phyloP scores from a whole-genome alignment of 2,888 invertebrate species.

The Drosophila eohydei region DNA sequence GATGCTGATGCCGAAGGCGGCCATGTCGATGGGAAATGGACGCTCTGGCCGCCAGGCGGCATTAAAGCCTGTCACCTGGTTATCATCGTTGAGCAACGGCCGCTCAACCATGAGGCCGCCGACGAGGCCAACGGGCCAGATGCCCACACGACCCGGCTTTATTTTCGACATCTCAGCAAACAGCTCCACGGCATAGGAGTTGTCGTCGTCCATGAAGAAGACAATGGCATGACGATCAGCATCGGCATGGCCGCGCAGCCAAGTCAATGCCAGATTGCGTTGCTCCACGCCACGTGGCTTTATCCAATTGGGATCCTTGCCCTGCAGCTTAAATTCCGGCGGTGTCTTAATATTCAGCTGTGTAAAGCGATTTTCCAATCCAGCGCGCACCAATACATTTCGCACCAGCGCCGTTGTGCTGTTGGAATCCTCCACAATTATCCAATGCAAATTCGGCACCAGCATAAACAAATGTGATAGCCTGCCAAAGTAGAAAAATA shows the following conservation, averaged over 20 bases:
- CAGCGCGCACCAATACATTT: conserved; percentile 87
- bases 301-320: conserved; percentile 89
- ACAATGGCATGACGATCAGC: conserved; percentile 88
- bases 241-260: conserved; percentile 86
- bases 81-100: conserved; percentile 90
- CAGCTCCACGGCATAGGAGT: conserved; percentile 94
- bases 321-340: conserved; percentile 88
- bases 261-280: conserved; percentile 93
- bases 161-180: conserved; percentile 96
- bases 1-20: conserved; percentile 95
- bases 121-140: conserved; percentile 98
- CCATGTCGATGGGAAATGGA: conserved; percentile 99
- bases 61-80: conserved; percentile 87
- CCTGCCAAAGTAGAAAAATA: conserved; percentile 84
- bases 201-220: conserved; percentile 99
- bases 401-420: conserved; percentile 87
- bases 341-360: conserved; percentile 90
- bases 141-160: conserved; percentile 90
- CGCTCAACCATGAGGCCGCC: conserved; percentile 97
- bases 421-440: conserved; percentile 94
- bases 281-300: conserved; percentile 96
- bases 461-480: conserved; percentile 94
- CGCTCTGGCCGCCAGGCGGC: conserved; percentile 95
- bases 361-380: conserved; percentile 86
- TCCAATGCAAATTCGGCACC: conserved; percentile 96